phyloP scores from a whole-genome alignment of 2,888 invertebrate species.

The Lasioglossum vierecki region DNA sequence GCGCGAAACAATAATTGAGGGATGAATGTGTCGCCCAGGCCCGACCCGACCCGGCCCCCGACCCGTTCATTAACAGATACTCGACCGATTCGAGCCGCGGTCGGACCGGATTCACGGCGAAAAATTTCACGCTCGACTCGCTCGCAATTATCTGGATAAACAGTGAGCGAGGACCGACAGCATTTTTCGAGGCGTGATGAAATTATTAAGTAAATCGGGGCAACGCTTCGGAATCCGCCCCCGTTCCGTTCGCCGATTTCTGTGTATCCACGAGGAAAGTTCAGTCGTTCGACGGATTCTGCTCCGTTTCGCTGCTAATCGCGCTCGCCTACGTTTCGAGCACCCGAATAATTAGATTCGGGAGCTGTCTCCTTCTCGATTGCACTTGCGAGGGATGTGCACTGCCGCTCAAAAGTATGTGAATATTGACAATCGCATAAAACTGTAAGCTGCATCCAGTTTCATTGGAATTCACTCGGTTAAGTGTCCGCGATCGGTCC shows the following conservation, averaged over 20 bases:
- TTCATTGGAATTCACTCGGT: not conserved
- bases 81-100: not conserved
- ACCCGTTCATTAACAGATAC: constrained; percentile 42
- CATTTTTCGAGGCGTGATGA: not conserved
- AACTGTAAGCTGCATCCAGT: not conserved
- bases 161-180: not conserved
- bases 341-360: constrained; percentile 9
- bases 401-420: not conserved
- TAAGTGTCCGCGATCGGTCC: not conserved
- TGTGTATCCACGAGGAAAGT: constrained; percentile 12
- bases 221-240: not conserved
- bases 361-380: not conserved
- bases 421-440: not conserved
- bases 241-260: not conserved
- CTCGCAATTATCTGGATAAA: constrained; percentile 35
- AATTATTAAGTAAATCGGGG: constrained; percentile 15
- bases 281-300: constrained; percentile 9
- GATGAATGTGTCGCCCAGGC: constrained; percentile 29
- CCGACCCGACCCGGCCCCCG: not conserved
- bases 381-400: no score
- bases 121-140: constrained; percentile 37
- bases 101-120: not conserved
- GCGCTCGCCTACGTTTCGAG: not conserved
- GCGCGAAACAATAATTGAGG: constrained; percentile 47
- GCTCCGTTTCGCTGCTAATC: constrained; percentile 7